Evolutionary conservation across 2,888 invertebrate genomes (phyloP), one percentile per base, ranked within the genome.

Genomic region (Cremastobaeus sp.): DNA sequence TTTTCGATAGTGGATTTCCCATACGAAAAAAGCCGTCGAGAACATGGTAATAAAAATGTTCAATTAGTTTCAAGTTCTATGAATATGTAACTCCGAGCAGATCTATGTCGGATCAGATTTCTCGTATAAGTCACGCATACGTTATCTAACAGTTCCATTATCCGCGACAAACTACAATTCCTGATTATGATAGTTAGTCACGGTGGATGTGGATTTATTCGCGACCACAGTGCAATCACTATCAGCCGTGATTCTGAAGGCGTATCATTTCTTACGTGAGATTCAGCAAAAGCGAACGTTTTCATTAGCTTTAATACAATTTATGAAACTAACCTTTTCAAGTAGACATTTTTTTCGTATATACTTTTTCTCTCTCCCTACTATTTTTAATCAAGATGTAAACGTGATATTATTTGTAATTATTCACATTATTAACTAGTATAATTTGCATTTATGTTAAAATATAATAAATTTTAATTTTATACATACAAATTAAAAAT

Each of bases 101-200:
- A 73, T 57, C 73, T 68, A 62, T 68, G 68, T 64, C 57, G 57
- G 60, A 73, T 68, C 37, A 20, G 62, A 68, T 62, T 73, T 68
- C 73, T 73, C 57, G 57, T 52, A 64, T 73, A 73, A 73, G 73
- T 62, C 73, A 73, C 73, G 73, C 62, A 73, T 64, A 52, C 57
- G 73, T 73, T 73, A 73, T 66, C 62, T 73, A 73, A 73, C 62
- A 62, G 45, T 62, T 57, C 55, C 52, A 73, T 73, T 68, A 73
- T 50, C 45, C 73, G 57, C 64, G 57, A 57, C 62, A 73, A 73
- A 73, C 73, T 73, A 52, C 62, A 68, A 57, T 68, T 73, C 45
- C 55, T 62, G 73, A 68, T 73, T 73, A 73, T 50, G 73, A 73
- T 73, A 55, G 43, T 66, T 65, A 65, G 70, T 45, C 28, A 41